Base-by-base conservation (phyloP, 2,888 invertebrate species). In the Epistrophe grossulariae region DNA sequence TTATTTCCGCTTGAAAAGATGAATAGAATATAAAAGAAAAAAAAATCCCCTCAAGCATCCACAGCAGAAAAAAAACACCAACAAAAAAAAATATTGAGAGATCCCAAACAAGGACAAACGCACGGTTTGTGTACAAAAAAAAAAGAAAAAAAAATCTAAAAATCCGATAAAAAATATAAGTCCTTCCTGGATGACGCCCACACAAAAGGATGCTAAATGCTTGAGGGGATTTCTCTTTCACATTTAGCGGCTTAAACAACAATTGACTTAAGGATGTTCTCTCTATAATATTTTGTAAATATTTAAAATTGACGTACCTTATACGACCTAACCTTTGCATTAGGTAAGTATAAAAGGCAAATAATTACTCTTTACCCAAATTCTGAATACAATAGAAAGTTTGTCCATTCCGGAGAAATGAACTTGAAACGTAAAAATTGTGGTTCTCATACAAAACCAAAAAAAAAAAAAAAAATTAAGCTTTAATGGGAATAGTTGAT, bases 201-300 rank as follows among this genome's bases (percentile, higher is more conserved):
- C 79, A 83, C 87, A 87, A 87, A 87, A 83, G 83, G 87, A 87
- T 83, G 87, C 79, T 83, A 83, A 87, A 87, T 79, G 79, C 87
- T 83, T 72, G 79, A 87, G 83, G 87, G 87, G 83, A 87, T 87
- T 83, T 87, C 83, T 79, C 83, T 79, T 83, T 83, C 87, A 79
- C 76, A 87, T 87, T 87, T 83, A 87, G 87, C 83, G 83, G 83
- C 87, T 87, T 83, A 87, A 71, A 87, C 60, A 87, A 87, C 87
- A 87, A 87, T 87, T 87, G 87, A 87, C 87, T 83, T 83, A 79
- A 83, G 87, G 83, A 87, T 87, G 83, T 83, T 83, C 85, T 64
- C 78, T 78, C 87, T 79, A 35, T 35, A 55, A 87, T 83, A 87
- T 87, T 87, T 83, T 79, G 83, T 83, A 83, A 83, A 87, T 87